Evolutionary conservation across 2,888 invertebrate species (phyloP), one percentile per base, ranked within the genome.

Genomic region (Erebia palarica): DNA sequence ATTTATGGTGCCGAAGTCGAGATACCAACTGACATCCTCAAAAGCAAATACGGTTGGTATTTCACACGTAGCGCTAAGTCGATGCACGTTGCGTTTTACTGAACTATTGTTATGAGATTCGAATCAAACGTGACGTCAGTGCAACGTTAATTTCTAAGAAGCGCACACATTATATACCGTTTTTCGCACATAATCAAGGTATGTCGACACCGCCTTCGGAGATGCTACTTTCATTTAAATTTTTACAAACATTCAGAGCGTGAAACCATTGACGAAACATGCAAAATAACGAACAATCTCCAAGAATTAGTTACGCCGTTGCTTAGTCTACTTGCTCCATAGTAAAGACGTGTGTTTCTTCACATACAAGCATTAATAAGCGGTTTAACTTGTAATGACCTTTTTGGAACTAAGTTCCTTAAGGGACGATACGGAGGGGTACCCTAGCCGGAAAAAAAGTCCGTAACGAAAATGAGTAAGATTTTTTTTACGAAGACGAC

Each of bases 261-360:
- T 93, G 90, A 90, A 93, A 89, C 87, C 82, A 87, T 91, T 92
- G 89, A 91, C 92, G 92, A 92, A 92, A 93, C 91, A 92, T 92
- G 92, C 91, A 92, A 92, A 93, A 92, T 91, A 91, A 91, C 85
- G 89, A 86, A 93, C 92, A 90, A 92, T 92, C 92, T 92, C 89
- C 83, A 49, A 85, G 88, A 90, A 91, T 92, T 92, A 91, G 92
- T 91, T 91, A 90, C 92, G 92, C 91, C 78, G 87, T 90, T 87
- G 91, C 87, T 87, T 86, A 90, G 80, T 89, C 88, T 86, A 88
- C 87, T 89, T 88, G 86, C 84, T 85, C 82, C 81, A 89, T 85
- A 86, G 86, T 88, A 85, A 86, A 88, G 84, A 88, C 81, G 83
- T 78, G 80, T 83, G 89, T 90, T 91, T 90, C 90, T 88, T 88